These are phyloP conservation scores for Etheostoma perlongum DNA, from an alignment of 2,797 vertebrate species.

Conservation along the genomic window DNA sequence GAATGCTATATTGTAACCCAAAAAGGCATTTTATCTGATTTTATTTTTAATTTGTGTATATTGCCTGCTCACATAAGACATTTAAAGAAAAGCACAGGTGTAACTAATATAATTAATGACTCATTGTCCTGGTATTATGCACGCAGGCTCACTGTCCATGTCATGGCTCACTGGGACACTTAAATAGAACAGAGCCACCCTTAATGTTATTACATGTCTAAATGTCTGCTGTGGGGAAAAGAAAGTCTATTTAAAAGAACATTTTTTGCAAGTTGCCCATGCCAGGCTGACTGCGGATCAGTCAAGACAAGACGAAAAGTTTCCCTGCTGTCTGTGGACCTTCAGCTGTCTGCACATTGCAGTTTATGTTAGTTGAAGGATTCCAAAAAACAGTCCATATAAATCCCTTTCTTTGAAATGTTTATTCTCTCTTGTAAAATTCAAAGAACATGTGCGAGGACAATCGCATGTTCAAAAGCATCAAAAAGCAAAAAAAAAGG, in stretches of 20 bases:
- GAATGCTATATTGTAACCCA: not conserved
- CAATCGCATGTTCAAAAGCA: not conserved
- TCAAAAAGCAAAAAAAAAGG: not conserved
- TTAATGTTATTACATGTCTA: not conserved
- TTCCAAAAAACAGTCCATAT: not conserved
- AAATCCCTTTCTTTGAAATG: not conserved
- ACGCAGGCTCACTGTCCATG: not conserved
- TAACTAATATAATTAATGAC: not conserved
- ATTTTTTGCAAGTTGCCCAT: not conserved
- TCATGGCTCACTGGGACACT: not conserved
- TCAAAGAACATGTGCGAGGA: not conserved
- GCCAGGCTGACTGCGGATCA: not conserved
- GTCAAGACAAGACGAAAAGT: not conserved
- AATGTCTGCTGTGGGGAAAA: not conserved
- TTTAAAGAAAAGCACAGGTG: not conserved
- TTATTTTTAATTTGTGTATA: not conserved
- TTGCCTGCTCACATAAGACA: not conserved
- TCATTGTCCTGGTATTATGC: not conserved
- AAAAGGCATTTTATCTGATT: not conserved
- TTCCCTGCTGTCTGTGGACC: not conserved
- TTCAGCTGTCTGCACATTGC: not conserved
- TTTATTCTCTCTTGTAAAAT: constrained; percentile 10
- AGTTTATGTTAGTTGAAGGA: not conserved
- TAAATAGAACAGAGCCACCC: not conserved
- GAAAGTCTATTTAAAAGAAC: not conserved